Base-by-base conservation (phyloP, 2,888 invertebrate genomes). In the Cheilosia urbana region DNA sequence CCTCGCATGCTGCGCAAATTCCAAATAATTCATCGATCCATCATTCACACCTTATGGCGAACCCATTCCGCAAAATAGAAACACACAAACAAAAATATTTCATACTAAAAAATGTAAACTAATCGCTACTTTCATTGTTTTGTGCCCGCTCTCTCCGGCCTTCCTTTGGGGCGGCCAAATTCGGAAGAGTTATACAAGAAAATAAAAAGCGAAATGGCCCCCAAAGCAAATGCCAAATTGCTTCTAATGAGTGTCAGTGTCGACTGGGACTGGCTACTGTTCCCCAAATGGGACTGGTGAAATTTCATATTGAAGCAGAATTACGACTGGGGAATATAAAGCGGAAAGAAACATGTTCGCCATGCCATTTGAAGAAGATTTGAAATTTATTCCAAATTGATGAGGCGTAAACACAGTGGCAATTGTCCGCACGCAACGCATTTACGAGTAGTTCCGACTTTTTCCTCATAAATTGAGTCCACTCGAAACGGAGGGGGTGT, bases 191-290 rank as follows among this genome's bases (percentile, higher is more conserved):
- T 63, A 80, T 63, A 80, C 84, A 80, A 69, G 80, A 84, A 71
- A 84, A 80, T 68, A 68, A 85, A 85, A 85, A 85, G 85, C 77
- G 81, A 85, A 85, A 85, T 62, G 81, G 47, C 55, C 76, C 55
- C 72, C 76, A 24, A 85, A 80, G 76, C 71, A 71, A 76, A 9
- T 72, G 76, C 75, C 75, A 66, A 85, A 77, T 85, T 81, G 53
- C 57, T 62, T 77, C 71, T 81, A 81, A 85, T 85, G 71, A 79
- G 71, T 17, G n/a, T n/a, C 7, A 45, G 19, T 11, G 58, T n/a
- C 17, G 45, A 45, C n/a, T n/a, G 42, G 13, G 42, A 19, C 42
- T 47, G 72, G 63, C 81, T 69, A 55, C 55, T 55, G 51, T 68
- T 65, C 62, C 81, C 24, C 63, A 72, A 76, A n/a, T 72, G 66